Conservation (phyloP, 2,797 vertebrate species). For the Anolis apletophallus region DNA sequence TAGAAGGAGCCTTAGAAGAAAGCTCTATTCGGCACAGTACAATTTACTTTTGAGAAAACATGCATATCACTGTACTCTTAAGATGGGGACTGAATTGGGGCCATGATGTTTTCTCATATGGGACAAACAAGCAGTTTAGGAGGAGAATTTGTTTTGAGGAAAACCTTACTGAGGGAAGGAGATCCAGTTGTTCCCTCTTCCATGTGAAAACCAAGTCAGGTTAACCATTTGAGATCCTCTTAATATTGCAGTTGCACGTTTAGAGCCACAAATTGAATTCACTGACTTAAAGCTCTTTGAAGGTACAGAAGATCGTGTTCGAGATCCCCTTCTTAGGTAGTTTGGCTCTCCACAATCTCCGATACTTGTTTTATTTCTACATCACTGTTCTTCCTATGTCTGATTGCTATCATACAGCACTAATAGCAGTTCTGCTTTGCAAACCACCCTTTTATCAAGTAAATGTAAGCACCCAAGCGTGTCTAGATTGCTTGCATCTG, state of each 20-base stretch:
- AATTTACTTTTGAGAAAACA: too few species aligned
- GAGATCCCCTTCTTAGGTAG: background rate
- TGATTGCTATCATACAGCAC: background rate
- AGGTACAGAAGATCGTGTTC: background rate
- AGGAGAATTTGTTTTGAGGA: background rate
- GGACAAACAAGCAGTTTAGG: background rate
- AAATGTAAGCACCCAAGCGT: constrained; percentile 7
- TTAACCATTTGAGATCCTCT: background rate
- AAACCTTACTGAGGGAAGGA: background rate
- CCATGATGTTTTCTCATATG: too few species aligned
- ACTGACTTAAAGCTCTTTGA: background rate
- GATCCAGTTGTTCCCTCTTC: background rate
- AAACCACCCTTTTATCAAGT: constrained; percentile 7
- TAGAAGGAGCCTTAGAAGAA: too few species aligned
- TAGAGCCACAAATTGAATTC: background rate
- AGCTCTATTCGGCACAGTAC: too few species aligned
- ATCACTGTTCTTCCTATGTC: background rate
- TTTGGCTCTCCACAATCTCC: background rate
- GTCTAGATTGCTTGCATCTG: background rate
- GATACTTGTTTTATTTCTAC: constrained; percentile 7
- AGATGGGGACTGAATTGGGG: background rate
- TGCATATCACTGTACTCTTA: too few species aligned
- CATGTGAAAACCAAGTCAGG: background rate
- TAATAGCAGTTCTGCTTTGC: background rate
- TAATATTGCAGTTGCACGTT: background rate